Conservation (phyloP, 2,888 invertebrate genomes). For the Xestia xanthographa region DNA sequence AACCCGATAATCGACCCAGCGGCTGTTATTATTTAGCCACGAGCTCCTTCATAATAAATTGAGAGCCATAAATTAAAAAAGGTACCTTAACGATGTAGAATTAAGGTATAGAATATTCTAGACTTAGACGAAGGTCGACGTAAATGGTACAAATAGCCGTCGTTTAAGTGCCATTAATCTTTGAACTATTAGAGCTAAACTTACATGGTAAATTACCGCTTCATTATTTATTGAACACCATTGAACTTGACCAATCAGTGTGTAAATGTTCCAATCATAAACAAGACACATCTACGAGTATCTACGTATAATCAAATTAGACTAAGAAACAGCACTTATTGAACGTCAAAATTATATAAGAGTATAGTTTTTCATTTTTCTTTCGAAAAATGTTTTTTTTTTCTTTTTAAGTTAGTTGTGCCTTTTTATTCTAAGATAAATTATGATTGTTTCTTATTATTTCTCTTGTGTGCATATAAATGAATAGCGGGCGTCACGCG, state of each 20-base stretch:
- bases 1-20: neutral
- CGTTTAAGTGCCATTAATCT: constrained; percentile 42
- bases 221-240: constrained; percentile 19
- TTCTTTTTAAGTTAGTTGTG: too few relatives aligned
- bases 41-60: neutral
- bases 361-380: neutral
- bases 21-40: neutral
- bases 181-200: constrained; percentile 19
- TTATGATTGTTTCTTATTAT: neutral
- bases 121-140: constrained; percentile 18
- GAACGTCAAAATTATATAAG: neutral
- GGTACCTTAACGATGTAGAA: neutral
- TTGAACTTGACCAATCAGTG: constrained; percentile 3
- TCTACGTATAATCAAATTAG: neutral
- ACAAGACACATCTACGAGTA: neutral
- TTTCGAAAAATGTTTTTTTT: too few relatives aligned
- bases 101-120: constrained; percentile 37
- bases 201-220: neutral
- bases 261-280: neutral
- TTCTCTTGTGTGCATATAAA: too few relatives aligned
- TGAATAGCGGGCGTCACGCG: too few relatives aligned
- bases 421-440: neutral
- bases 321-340: neutral
- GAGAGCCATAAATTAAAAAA: neutral
- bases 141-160: constrained; percentile 8